phyloP scores from a whole-genome alignment of 2,797 vertebrate species.

The Malurus splendens region DNA sequence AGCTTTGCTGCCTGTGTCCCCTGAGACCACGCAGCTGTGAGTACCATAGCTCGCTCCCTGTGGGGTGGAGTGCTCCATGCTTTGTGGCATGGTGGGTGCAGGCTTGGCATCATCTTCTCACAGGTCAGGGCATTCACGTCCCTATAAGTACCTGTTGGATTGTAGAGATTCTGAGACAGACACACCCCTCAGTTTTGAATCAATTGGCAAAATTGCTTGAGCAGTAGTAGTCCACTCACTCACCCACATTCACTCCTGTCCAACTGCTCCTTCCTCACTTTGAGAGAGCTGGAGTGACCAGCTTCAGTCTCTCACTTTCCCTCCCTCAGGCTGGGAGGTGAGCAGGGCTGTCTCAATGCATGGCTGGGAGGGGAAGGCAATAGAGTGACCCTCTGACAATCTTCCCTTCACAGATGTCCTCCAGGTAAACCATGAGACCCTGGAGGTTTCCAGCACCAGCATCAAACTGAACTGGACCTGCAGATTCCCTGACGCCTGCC shows the following conservation, averaged over 20 bases:
- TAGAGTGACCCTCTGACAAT: too few species aligned
- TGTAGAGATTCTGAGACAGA: background rate
- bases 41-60: background rate
- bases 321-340: too few species aligned
- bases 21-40: fast-evolving
- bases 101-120: background rate
- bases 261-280: background rate
- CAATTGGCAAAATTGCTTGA: background rate
- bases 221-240: background rate
- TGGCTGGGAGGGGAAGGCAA: too few species aligned
- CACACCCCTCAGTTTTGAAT: background rate
- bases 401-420: too few species aligned
- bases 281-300: background rate
- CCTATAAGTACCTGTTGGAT: background rate
- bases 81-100: background rate
- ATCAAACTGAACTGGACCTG: conserved; percentile 18
- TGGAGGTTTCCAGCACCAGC: conserved; percentile 1
- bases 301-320: too few species aligned
- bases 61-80: background rate
- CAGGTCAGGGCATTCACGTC: background rate
- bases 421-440: fast-evolving
- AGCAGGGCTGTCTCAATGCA: too few species aligned
- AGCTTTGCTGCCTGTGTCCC: background rate
- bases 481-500: background rate
- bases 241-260: background rate